These are phyloP conservation scores for Sebastes taczanowskii DNA, from an alignment of 2,797 vertebrate species.

Conservation along the genomic window DNA sequence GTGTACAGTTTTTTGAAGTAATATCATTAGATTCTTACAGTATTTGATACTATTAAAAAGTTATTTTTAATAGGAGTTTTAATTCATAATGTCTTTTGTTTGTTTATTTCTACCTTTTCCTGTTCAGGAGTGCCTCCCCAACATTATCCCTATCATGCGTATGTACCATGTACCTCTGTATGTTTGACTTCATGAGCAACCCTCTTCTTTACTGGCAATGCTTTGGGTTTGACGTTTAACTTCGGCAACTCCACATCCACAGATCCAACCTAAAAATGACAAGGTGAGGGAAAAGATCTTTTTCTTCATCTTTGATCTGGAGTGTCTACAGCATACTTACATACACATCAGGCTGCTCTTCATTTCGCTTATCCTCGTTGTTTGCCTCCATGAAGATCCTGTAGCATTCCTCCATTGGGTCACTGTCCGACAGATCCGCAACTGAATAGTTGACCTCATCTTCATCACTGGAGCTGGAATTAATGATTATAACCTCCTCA, in stretches of 20 bases:
- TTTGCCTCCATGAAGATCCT: slow-evolving; percentile 86
- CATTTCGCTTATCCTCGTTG: slow-evolving; percentile 28
- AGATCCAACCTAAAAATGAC: slow-evolving; percentile 47
- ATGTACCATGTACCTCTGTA: slow-evolving; percentile 67
- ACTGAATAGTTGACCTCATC: slow-evolving; percentile 68
- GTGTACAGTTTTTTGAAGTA: not conserved
- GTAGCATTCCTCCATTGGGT: slow-evolving; percentile 85
- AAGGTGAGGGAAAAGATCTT: not conserved
- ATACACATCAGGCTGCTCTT: not conserved
- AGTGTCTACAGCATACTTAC: slow-evolving; percentile 61
- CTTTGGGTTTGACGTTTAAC: slow-evolving; percentile 37
- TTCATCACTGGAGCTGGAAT: slow-evolving; percentile 71
- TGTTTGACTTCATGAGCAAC: slow-evolving; percentile 76
- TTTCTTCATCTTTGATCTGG: not conserved
- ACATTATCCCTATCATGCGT: not conserved
- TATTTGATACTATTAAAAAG: not conserved
- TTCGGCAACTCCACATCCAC: slow-evolving; percentile 31
- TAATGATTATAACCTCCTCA: slow-evolving; percentile 36
- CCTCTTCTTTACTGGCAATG: slow-evolving; percentile 69
- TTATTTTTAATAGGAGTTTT: no score
- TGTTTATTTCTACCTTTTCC: not conserved
- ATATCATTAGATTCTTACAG: not conserved
- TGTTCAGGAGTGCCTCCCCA: not conserved
- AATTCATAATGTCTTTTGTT: not conserved
- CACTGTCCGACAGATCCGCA: slow-evolving; percentile 78